Evolutionary conservation across 2,888 invertebrate genomes (phyloP).

Genomic region (Drosophila robusta): DNA sequence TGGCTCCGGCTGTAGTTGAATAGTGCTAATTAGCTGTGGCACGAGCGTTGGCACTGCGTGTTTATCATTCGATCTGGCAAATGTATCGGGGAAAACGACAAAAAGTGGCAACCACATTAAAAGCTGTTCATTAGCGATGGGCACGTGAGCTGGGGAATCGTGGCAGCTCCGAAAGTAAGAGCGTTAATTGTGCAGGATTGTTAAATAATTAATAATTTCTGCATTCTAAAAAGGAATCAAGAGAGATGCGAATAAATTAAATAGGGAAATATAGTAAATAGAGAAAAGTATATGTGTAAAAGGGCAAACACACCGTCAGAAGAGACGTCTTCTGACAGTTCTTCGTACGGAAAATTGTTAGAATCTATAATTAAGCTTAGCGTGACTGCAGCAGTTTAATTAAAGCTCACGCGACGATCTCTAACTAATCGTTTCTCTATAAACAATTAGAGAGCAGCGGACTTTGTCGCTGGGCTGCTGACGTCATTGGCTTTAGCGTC

Average conservation of each 20-base stretch:
- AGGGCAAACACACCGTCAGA: too few relatives aligned
- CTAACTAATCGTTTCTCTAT: slow-evolving; percentile 4
- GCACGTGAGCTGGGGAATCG: too few relatives aligned
- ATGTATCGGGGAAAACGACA: slow-evolving; percentile 1
- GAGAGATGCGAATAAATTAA: too few relatives aligned
- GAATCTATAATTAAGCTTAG: neutral
- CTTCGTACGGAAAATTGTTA: too few relatives aligned
- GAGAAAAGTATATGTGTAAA: too few relatives aligned
- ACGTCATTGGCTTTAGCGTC: slow-evolving; percentile 39
- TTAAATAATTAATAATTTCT: too few relatives aligned
- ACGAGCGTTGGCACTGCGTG: slow-evolving; percentile 41
- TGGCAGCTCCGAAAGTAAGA: too few relatives aligned
- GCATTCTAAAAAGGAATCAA: too few relatives aligned
- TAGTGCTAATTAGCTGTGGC: slow-evolving; percentile 70
- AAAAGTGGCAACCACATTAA: slow-evolving; percentile 7
- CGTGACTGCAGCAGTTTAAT: neutral
- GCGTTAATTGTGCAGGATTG: too few relatives aligned
- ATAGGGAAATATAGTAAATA: too few relatives aligned
- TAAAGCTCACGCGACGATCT: slow-evolving; percentile 13
- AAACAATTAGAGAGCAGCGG: slow-evolving; percentile 20
- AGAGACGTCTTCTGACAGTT: too few relatives aligned
- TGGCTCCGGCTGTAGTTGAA: slow-evolving; percentile 22
- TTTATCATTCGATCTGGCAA: slow-evolving; percentile 46
- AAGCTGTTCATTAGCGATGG: neutral
- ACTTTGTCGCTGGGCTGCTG: slow-evolving; percentile 23